Evolutionary conservation across 2,113 vertebrate species (phyloP).

Genomic region (Clarias magur): DNA sequence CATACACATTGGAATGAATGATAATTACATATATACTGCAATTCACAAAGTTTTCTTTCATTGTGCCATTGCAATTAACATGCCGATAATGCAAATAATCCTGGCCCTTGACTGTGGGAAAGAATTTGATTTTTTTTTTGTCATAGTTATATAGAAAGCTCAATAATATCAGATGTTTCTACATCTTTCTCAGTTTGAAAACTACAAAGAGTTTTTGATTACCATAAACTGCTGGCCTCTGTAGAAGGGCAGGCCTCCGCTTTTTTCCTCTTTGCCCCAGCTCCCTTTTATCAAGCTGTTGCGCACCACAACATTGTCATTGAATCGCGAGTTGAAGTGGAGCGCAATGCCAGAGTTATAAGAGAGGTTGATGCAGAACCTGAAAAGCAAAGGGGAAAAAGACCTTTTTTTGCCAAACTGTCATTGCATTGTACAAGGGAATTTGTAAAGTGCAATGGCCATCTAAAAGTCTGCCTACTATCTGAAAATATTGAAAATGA

Average conservation of each 20-base stretch:
- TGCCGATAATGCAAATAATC: background rate
- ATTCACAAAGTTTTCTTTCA: too few relatives aligned
- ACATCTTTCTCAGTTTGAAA: background rate
- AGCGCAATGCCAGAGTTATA: constrained; percentile 64
- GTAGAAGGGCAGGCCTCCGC: constrained; percentile 64
- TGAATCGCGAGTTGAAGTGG: constrained; percentile 74
- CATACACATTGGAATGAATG: too few relatives aligned
- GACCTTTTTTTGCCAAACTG: background rate
- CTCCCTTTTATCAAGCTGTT: constrained; percentile 57
- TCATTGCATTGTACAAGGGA: too few relatives aligned
- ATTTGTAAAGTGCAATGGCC: background rate
- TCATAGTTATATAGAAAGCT: background rate
- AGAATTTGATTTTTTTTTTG: too few relatives aligned
- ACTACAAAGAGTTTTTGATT: constrained; percentile 3
- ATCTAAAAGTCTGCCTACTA: background rate
- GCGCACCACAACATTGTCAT: constrained; percentile 69
- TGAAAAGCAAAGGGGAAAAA: constrained; percentile 42
- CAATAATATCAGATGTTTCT: background rate
- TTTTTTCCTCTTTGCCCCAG: constrained; percentile 70
- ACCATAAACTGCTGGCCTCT: constrained; percentile 70
- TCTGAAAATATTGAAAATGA: background rate
- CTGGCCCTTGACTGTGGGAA: too few relatives aligned
- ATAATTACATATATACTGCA: too few relatives aligned
- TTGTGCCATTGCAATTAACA: too few relatives aligned
- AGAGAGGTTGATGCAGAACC: constrained; percentile 71